A percentile compares a stretch with the other conserved stretches of the same genome.
Evolutionary conservation across 1,140 invertebrate species (phyloP).

Genomic region (Drosophila pseudoobscura): DNA sequence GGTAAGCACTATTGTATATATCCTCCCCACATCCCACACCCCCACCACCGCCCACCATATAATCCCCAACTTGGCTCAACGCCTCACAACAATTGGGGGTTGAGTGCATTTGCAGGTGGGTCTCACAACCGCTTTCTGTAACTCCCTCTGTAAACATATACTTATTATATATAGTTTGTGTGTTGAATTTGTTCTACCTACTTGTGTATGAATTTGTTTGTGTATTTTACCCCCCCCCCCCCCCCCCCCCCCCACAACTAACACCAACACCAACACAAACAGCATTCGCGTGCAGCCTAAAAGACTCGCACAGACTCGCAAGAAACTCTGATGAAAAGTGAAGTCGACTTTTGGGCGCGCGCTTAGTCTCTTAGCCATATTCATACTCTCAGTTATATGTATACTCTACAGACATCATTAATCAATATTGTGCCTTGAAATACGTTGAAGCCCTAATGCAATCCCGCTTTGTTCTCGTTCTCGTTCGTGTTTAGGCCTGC

Average conservation of each 20-base stretch:
- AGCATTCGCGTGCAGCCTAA: no score
- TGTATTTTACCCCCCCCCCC: slow-evolving; percentile 21
- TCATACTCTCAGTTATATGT: no score
- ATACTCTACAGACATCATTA: slow-evolving; percentile 8
- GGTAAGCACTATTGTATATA: slow-evolving; percentile 84
- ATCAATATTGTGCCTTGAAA: slow-evolving; percentile 12
- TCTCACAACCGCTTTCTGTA: slow-evolving; percentile 34
- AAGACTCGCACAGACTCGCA: no score
- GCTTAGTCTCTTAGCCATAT: no score
- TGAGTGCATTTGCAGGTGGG: slow-evolving; percentile 55
- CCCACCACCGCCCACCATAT: background rate
- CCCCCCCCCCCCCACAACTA: slow-evolving; percentile 14
- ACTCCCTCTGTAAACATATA: slow-evolving; percentile 29
- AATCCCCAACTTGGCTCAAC: background rate
- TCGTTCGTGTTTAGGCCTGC: slow-evolving; percentile 85
- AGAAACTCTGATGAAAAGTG: no score
- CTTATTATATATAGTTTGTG: slow-evolving; percentile 16
- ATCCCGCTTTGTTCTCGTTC: slow-evolving; percentile 30
- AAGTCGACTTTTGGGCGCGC: no score
- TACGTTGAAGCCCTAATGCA: slow-evolving; percentile 32
- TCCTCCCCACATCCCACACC: background rate
- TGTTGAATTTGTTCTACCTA: slow-evolving; percentile 46
- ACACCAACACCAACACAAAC: slow-evolving; percentile 8
- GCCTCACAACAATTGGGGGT: slow-evolving; percentile 12
- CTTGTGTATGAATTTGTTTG: slow-evolving; percentile 36